Evolutionary conservation across 2,888 invertebrate genomes (phyloP).

Genomic region (Drosophila prolongata): DNA sequence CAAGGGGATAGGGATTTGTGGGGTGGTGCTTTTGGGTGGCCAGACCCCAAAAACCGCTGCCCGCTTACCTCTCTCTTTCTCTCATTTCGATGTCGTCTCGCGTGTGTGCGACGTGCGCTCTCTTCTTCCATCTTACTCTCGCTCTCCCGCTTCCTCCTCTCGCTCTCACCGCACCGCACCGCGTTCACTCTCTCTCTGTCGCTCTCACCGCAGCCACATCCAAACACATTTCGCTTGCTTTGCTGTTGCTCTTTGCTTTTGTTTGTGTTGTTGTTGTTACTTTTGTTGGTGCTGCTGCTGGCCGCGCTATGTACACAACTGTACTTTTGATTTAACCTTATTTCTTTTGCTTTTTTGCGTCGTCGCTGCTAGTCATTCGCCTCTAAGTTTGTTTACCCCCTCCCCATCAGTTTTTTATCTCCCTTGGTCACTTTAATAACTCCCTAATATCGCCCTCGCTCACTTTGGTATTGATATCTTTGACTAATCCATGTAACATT

Average conservation of each 20-base stretch:
- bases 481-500: constrained; percentile 3
- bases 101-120: constrained; percentile 73
- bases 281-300: constrained; percentile 63
- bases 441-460: background rate
- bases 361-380: constrained; percentile 57
- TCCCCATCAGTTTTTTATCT: constrained; percentile 9
- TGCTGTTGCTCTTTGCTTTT: constrained; percentile 75
- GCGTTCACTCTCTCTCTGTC: constrained; percentile 46
- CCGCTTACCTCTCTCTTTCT: constrained; percentile 51
- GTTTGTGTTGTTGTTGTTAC: constrained; percentile 65
- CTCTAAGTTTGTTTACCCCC: constrained; percentile 33
- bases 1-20: background rate
- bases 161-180: constrained; percentile 35
- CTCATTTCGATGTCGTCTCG: constrained; percentile 52
- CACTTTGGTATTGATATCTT: background rate
- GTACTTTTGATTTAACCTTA: constrained; percentile 83
- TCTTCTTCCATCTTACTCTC: constrained; percentile 42
- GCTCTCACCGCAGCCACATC: constrained; percentile 71
- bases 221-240: constrained; percentile 70
- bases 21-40: constrained; percentile 55
- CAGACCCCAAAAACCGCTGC: constrained; percentile 50
- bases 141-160: constrained; percentile 46
- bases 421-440: constrained; percentile 2
- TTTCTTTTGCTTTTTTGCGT: constrained; percentile 75
- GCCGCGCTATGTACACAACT: constrained; percentile 82